Evolutionary conservation across 2,113 vertebrate species (phyloP).

Genomic region (Gadus macrocephalus): DNA sequence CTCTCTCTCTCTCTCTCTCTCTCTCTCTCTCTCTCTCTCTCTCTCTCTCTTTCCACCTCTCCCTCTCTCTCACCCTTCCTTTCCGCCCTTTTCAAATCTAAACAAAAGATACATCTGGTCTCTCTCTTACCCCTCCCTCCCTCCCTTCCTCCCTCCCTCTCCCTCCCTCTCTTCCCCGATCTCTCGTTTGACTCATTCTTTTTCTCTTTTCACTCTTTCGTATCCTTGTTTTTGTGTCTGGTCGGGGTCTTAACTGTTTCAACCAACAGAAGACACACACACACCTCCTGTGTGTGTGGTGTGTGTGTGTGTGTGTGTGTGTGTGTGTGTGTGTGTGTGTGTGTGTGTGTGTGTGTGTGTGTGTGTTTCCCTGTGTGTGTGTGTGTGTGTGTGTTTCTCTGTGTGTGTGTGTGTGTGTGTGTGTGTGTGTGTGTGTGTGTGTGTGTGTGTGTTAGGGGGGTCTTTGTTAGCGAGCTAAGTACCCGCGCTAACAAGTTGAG

Average conservation of each 20-base stretch:
- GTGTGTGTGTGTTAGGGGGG: background rate
- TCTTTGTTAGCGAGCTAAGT: background rate
- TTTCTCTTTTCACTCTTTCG: conserved; percentile 19
- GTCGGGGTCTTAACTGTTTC: background rate
- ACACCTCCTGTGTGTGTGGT: too few relatives aligned
- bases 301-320: background rate
- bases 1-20: too few relatives aligned
- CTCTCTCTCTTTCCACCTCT: background rate
- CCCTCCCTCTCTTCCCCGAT: conserved; percentile 9
- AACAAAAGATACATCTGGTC: conserved; percentile 83
- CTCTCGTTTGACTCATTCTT: conserved; percentile 22
- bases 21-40: background rate
- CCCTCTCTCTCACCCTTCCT: conserved; percentile 53
- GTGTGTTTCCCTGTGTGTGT: too few relatives aligned
- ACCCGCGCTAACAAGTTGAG: background rate
- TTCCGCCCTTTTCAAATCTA: conserved; percentile 75
- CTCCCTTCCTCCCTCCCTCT: conserved; percentile 22
- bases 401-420: too few relatives aligned
- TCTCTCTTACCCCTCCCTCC: conserved; percentile 65
- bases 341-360: too few relatives aligned
- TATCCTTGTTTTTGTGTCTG: background rate
- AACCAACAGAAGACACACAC: background rate
- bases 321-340: too few relatives aligned
- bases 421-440: background rate
- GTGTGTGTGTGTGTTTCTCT: too few relatives aligned